Percentiles rank a stretch among this genome's conserved stretches.
Evolutionary conservation across 2,888 invertebrate genomes (phyloP).

Genomic region (Subacronicta megacephala): DNA sequence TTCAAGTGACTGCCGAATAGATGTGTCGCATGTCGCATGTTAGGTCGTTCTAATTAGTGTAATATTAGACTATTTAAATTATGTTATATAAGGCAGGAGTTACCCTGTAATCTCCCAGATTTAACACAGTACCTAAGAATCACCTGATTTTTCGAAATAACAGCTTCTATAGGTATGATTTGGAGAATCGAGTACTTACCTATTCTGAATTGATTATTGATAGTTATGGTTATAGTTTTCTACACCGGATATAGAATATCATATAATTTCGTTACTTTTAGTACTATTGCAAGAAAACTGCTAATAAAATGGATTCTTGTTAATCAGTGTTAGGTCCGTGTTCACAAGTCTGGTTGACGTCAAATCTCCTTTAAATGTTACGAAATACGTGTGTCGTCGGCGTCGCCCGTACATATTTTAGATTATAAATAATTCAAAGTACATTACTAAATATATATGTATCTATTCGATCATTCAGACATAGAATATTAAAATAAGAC

Average conservation of each 20-base stretch:
- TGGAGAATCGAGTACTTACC: too few species aligned
- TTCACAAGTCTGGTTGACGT: slow-evolving; percentile 12
- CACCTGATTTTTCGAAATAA: too few species aligned
- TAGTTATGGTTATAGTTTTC: not conserved
- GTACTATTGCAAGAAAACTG: slow-evolving; percentile 10
- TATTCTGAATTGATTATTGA: too few species aligned
- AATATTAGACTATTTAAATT: too few species aligned
- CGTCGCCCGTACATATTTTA: slow-evolving; percentile 6
- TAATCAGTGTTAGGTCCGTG: not conserved
- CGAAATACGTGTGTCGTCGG: not conserved
- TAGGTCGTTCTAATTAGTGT: too few species aligned
- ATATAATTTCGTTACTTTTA: slow-evolving; percentile 8
- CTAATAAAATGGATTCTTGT: slow-evolving; percentile 9
- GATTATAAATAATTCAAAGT: slow-evolving; percentile 35
- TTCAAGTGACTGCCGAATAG: too few species aligned
- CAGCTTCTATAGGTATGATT: too few species aligned
- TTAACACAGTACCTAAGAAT: too few species aligned
- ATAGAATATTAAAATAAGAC: slow-evolving; percentile 31
- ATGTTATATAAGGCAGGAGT: too few species aligned
- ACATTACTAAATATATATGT: slow-evolving; percentile 22
- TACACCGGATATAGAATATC: not conserved
- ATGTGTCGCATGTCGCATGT: too few species aligned
- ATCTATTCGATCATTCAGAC: slow-evolving; percentile 32
- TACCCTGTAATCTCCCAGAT: too few species aligned
- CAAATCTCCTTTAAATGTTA: slow-evolving; percentile 9